Conservation (phyloP, 2,113 vertebrate species). For the Cochlearius cochlearius region DNA sequence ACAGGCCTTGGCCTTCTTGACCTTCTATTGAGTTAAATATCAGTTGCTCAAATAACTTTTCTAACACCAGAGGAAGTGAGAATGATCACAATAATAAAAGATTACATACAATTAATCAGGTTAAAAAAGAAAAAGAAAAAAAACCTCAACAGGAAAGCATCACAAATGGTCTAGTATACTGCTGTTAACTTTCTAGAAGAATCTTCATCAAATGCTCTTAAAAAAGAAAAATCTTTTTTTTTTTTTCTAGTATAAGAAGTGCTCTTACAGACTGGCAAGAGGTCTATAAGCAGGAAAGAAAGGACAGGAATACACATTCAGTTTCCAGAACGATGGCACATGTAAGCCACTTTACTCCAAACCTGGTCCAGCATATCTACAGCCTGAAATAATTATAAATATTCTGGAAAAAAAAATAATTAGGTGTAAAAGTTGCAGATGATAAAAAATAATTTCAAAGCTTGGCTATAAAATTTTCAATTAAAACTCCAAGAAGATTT, state of each 20-base stretch:
- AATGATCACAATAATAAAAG: background rate
- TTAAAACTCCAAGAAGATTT: background rate
- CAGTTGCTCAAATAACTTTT: background rate
- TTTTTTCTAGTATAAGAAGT: background rate
- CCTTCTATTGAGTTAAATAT: background rate
- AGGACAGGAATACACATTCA: background rate
- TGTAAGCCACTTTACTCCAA: background rate
- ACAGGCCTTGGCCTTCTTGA: background rate
- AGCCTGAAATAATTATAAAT: background rate
- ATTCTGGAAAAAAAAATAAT: background rate
- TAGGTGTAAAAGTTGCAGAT: background rate
- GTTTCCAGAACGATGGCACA: background rate
- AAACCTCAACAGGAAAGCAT: fast-evolving
- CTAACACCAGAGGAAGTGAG: background rate
- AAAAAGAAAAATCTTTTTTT: background rate
- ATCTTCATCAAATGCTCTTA: background rate
- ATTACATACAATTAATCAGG: background rate
- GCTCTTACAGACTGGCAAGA: background rate
- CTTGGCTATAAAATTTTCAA: background rate
- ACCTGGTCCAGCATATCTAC: background rate
- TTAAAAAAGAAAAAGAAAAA: background rate
- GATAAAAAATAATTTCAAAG: background rate
- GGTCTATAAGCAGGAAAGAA: background rate
- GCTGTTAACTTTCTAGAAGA: background rate
- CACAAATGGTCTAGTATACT: background rate